Conservation (phyloP, 2,888 invertebrate genomes). For the Melieria omissa region DNA sequence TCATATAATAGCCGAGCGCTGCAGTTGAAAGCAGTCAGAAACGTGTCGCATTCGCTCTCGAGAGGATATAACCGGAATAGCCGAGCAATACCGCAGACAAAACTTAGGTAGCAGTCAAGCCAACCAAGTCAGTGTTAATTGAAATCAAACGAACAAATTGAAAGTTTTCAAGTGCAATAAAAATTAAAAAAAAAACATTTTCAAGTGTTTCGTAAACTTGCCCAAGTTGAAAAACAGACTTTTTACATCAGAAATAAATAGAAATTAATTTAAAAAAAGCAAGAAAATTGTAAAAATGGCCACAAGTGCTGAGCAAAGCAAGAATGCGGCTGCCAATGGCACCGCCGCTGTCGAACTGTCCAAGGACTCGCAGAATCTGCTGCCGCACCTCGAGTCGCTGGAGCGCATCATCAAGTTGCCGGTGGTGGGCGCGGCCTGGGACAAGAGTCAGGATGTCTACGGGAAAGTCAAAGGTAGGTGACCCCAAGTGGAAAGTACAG, state of each 20-base stretch:
- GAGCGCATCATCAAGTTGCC: slow-evolving; percentile 71
- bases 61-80: slow-evolving; percentile 40
- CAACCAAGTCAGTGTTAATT: too few species aligned
- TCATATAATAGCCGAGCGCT: slow-evolving; percentile 56
- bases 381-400: slow-evolving; percentile 69
- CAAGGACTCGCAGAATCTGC: slow-evolving; percentile 63
- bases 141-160: slow-evolving; percentile 20
- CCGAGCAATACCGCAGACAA: slow-evolving; percentile 4
- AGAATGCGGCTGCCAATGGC: slow-evolving; percentile 51
- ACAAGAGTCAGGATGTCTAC: slow-evolving; percentile 70
- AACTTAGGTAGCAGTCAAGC: not conserved
- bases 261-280: slow-evolving; percentile 32
- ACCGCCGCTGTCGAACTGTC: slow-evolving; percentile 46
- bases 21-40: slow-evolving; percentile 56
- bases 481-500: not conserved
- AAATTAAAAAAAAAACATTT: slow-evolving; percentile 15
- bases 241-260: not conserved
- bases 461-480: slow-evolving; percentile 71
- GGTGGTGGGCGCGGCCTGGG: slow-evolving; percentile 70
- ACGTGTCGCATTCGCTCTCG: slow-evolving; percentile 51
- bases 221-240: too few species aligned
- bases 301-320: slow-evolving; percentile 50
- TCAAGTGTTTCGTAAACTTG: not conserved
- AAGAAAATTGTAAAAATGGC: slow-evolving; percentile 51
- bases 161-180: slow-evolving; percentile 12